Base-by-base conservation (phyloP, 2,113 vertebrate genomes). In the Leptosomus discolor region DNA sequence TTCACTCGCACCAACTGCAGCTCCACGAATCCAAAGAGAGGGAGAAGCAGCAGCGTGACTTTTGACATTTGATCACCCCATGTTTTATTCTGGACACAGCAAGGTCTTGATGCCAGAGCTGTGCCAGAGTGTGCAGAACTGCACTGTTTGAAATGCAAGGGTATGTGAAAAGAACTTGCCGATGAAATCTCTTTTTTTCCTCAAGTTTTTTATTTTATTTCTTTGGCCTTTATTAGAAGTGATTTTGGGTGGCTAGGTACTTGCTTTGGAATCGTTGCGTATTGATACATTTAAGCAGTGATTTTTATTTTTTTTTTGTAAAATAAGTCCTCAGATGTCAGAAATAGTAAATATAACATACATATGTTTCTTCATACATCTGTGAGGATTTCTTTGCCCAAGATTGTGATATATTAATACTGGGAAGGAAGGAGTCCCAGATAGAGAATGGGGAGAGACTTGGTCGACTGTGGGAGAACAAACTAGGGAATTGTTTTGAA, bases 311-410 rank as follows among this genome's bases (percentile, higher is more conserved):
- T 58, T 64, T 71, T 15, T 37, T 46, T 65, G 27, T 6, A 39
- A 69, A 78, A 6, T 21, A 3, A 30, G 10, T 34, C 26, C 14
- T 92, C 6, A 9, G 11, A 9, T 82, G 45, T 19, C 12, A 54
- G 23, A 80, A 30, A 18, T 8, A 46, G 24, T 39, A 63, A 90
- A 57, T 41, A 6, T 11, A n/a, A n/a, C n/a, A n/a, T n/a, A n/a
- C n/a, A n/a, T n/a, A n/a, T n/a, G n/a, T 12, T 36, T 20, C 19
- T 41, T 39, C 0, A 0, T n/a, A 7, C 3, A 9, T 70, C 32
- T 46, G 24, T 13, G 29, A 30, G 50, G 22, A 11, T 76, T 64
- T n/a, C 10, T 64, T 70, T 58, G 34, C 20, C 26, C 2, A 0
- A n/a, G 11, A 3, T 20, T 69, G 12, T 48, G 48, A 23, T 45